Conservation (phyloP, 2,888 invertebrate species). For the Gerris lacustris region DNA sequence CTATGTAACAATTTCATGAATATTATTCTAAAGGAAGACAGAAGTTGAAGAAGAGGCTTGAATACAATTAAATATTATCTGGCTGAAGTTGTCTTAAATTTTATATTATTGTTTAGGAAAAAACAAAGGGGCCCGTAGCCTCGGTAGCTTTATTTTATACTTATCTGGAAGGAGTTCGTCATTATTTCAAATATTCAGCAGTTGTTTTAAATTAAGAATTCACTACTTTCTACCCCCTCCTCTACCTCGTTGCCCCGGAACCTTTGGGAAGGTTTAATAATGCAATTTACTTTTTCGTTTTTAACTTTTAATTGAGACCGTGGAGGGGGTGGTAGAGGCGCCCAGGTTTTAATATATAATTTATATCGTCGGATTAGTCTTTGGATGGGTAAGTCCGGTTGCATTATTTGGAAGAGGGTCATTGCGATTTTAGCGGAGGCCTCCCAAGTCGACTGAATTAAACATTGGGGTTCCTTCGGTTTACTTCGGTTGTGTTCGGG, state of each 20-base stretch:
- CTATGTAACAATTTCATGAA: no score
- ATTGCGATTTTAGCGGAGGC: conserved; percentile 1
- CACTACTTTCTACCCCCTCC: neutral
- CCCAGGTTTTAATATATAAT: neutral
- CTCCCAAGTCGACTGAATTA: neutral
- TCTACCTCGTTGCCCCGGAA: neutral
- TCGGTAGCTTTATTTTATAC: neutral
- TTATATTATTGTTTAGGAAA: no score
- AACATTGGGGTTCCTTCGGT: neutral
- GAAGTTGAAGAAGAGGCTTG: no score
- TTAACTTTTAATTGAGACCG: conserved; percentile 5
- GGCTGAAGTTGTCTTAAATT: no score
- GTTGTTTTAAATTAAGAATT: neutral
- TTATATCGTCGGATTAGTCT: conserved; percentile 1
- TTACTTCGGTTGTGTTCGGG: neutral
- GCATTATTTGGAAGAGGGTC: conserved; percentile 2
- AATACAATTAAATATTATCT: no score
- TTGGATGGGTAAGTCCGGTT: conserved; percentile 1
- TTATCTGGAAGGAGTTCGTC: neutral
- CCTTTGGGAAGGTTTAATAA: neutral
- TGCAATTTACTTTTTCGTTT: conserved; percentile 5
- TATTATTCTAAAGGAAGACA: no score
- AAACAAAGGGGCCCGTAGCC: no score
- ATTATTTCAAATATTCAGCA: conserved; percentile 1
- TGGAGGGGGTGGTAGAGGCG: neutral